Conservation (phyloP, 2,113 vertebrate species). For the Mugil cephalus region DNA sequence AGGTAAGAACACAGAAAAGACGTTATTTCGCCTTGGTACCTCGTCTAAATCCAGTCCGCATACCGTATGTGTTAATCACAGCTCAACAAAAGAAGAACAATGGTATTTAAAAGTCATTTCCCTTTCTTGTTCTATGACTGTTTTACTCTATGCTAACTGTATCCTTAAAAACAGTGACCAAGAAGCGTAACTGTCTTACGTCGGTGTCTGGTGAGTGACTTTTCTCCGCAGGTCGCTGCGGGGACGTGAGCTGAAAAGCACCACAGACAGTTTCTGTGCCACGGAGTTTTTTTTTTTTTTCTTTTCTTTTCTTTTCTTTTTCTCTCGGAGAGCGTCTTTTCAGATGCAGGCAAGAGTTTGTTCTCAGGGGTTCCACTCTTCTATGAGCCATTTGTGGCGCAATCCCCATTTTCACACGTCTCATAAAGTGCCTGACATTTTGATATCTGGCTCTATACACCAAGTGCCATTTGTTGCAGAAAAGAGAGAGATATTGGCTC, state of each 20-base stretch:
- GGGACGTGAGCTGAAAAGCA: constrained; percentile 52
- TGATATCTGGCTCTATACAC: constrained; percentile 64
- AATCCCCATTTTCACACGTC: constrained; percentile 65
- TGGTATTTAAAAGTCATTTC: too few species aligned
- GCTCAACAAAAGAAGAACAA: not conserved
- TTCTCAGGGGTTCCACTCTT: constrained; percentile 58
- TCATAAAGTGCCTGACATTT: constrained; percentile 73
- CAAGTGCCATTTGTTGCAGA: constrained; percentile 62
- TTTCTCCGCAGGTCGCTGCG: constrained; percentile 33
- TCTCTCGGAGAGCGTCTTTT: constrained; percentile 37
- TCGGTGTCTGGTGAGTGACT: constrained; percentile 6
- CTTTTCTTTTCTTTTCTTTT: constrained; percentile 41
- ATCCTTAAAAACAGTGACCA: not conserved
- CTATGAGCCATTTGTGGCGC: constrained; percentile 61
- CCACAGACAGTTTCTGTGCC: constrained; percentile 37
- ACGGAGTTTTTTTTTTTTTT: constrained; percentile 35
- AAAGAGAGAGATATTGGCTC: constrained; percentile 44
- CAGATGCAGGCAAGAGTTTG: constrained; percentile 47
- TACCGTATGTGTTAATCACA: not conserved
- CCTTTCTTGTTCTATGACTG: too few species aligned
- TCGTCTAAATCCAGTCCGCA: too few species aligned
- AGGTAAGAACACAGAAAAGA: constrained; percentile 80
- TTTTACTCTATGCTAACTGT: too few species aligned
- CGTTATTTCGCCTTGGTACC: too few species aligned
- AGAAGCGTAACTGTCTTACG: constrained; percentile 13